Percentiles rank a stretch among this genome's conserved stretches.
These are phyloP conservation scores for Xestia rhomboidea DNA, from an alignment of 2,888 invertebrate species.

Conservation along the genomic window DNA sequence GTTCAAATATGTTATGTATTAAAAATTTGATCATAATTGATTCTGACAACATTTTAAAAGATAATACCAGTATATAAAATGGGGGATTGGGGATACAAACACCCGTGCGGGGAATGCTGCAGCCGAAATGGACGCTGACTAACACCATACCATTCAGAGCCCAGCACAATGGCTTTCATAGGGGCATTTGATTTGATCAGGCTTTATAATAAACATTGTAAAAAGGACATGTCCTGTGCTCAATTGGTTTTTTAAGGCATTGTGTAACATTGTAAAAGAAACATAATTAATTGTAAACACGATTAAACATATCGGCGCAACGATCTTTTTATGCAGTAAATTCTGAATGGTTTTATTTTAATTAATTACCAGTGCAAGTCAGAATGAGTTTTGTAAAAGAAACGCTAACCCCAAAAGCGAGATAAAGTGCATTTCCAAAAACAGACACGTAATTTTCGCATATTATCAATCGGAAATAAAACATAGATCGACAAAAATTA, in stretches of 20 bases:
- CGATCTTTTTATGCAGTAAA: background rate
- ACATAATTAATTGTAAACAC: slow-evolving; percentile 49
- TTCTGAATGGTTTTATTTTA: slow-evolving; percentile 50
- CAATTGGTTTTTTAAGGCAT: slow-evolving; percentile 38
- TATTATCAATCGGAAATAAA: slow-evolving; percentile 14
- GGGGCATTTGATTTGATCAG: slow-evolving; percentile 43
- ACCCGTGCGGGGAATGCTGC: slow-evolving; percentile 11
- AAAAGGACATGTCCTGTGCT: slow-evolving; percentile 39
- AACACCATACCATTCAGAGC: slow-evolving; percentile 49
- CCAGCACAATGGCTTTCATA: slow-evolving; percentile 16
- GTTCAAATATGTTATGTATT: slow-evolving; percentile 23
- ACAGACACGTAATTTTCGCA: background rate
- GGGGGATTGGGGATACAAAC: slow-evolving; percentile 2
- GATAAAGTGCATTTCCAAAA: slow-evolving; percentile 43
- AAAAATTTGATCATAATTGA: slow-evolving; percentile 47
- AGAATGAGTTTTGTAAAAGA: slow-evolving; percentile 19
- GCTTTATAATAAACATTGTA: slow-evolving; percentile 41
- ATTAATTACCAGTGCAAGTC: slow-evolving; percentile 11
- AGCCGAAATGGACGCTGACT: slow-evolving; percentile 31
- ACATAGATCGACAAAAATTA: slow-evolving; percentile 8
- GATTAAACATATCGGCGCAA: slow-evolving; percentile 32
- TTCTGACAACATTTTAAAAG: slow-evolving; percentile 36
- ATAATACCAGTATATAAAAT: slow-evolving; percentile 18
- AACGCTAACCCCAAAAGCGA: slow-evolving; percentile 14
- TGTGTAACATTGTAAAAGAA: slow-evolving; percentile 48